Evolutionary conservation across 2,113 vertebrate species (phyloP).

Genomic region (Equus quagga): DNA sequence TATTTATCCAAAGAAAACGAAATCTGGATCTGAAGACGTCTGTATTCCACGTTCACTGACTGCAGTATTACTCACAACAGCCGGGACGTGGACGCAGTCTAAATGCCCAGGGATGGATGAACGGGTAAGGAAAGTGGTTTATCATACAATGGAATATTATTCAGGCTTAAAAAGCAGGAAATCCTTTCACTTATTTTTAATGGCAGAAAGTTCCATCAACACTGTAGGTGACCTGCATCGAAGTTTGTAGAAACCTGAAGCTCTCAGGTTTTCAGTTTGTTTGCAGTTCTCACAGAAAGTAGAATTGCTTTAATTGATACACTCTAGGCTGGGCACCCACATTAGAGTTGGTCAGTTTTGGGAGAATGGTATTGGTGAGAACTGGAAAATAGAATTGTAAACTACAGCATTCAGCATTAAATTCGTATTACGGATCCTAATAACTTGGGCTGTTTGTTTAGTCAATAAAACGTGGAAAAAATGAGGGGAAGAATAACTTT

Average conservation of each 20-base stretch:
- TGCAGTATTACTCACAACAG: fast-evolving
- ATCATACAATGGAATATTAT: fast-evolving
- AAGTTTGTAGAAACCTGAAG: not conserved
- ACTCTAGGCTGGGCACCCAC: too few species aligned
- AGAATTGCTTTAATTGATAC: not conserved
- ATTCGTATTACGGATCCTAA: not conserved
- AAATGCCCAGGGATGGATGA: fast-evolving
- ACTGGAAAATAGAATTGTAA: not conserved
- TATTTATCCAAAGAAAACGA: not conserved
- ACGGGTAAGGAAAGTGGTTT: fast-evolving
- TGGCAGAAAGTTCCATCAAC: not conserved
- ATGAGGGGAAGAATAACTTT: not conserved
- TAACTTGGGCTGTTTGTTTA: not conserved
- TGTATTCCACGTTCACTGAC: fast-evolving
- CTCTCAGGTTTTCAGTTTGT: not conserved
- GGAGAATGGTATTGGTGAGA: not conserved
- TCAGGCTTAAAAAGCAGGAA: too few species aligned
- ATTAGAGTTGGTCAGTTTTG: fast-evolving
- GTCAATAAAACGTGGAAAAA: not conserved
- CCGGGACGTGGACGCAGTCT: fast-evolving
- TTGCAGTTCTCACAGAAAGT: not conserved
- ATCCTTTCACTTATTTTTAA: not conserved
- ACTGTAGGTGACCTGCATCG: fast-evolving
- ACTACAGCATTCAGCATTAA: not conserved
- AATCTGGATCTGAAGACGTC: fast-evolving